These are phyloP conservation scores for Theodoxus fluviatilis DNA, from an alignment of 2,888 invertebrate species.

Conservation along the genomic window DNA sequence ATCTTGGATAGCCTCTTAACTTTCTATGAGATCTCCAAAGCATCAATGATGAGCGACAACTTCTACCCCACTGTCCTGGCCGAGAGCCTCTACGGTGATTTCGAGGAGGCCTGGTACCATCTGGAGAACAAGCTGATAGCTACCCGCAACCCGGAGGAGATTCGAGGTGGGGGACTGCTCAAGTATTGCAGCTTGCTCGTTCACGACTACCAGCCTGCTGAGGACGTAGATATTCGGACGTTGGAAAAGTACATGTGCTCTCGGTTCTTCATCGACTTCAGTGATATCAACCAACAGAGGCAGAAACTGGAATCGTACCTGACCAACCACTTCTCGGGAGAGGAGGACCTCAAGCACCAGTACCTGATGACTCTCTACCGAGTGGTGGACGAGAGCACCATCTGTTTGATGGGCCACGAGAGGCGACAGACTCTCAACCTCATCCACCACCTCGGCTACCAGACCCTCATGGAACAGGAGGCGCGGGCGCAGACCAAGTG, in stretches of 20 bases:
- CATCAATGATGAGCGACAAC: conserved; percentile 91
- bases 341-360: conserved; percentile 80
- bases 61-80: conserved; percentile 90
- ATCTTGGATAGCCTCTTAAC: conserved; percentile 92
- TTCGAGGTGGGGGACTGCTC: conserved; percentile 95
- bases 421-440: conserved; percentile 92
- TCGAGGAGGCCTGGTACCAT: conserved; percentile 92
- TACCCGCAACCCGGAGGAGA: conserved; percentile 97
- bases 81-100: conserved; percentile 96
- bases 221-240: conserved; percentile 82
- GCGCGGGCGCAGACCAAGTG: conserved; percentile 67
- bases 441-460: conserved; percentile 91
- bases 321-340: conserved; percentile 94
- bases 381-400: conserved; percentile 97
- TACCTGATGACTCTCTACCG: conserved; percentile 94
- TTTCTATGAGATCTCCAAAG: conserved; percentile 88
- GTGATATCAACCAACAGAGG: conserved; percentile 92
- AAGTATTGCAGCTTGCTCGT: conserved; percentile 98
- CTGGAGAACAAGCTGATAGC: conserved; percentile 96
- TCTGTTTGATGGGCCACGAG: conserved; percentile 99
- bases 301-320: conserved; percentile 95
- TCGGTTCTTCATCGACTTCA: conserved; percentile 99
- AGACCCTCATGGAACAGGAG: conserved; percentile 71
- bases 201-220: conserved; percentile 89
- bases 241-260: conserved; percentile 99